Evolutionary conservation across 1,140 invertebrate genomes (phyloP).

Genomic region (Marisa cornuarietis): DNA sequence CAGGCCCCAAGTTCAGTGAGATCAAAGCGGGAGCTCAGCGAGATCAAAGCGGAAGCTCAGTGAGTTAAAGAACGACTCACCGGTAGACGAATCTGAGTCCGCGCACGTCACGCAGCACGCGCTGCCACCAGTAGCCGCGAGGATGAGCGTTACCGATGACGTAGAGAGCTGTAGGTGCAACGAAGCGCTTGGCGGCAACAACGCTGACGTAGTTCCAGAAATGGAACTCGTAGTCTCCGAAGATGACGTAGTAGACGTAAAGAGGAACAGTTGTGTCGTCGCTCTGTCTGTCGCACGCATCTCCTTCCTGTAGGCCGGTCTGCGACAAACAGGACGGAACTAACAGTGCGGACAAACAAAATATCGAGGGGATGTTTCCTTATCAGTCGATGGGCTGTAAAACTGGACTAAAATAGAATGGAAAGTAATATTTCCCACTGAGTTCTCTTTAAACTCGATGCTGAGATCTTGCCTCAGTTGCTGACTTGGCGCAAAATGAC

Average conservation of each 20-base stretch:
- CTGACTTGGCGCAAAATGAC: too few relatives aligned
- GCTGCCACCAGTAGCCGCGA: conserved; percentile 28
- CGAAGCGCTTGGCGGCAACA: conserved; percentile 26
- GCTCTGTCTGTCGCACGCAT: neutral
- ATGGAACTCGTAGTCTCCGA: conserved; percentile 30
- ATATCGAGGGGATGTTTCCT: neutral
- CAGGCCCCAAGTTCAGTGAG: too few relatives aligned
- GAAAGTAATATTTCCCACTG: neutral
- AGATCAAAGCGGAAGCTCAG: too few relatives aligned
- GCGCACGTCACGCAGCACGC: conserved; percentile 24
- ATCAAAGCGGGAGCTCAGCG: too few relatives aligned
- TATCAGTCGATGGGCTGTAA: neutral
- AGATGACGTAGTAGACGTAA: conserved; percentile 38
- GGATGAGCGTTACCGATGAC: conserved; percentile 36
- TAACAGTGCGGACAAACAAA: neutral
- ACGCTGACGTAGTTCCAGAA: conserved; percentile 36
- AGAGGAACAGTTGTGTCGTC: conserved; percentile 26
- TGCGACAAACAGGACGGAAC: neutral
- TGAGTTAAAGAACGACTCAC: too few relatives aligned
- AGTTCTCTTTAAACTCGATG: neutral
- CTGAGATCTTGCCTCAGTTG: neutral
- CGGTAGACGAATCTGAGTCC: conserved; percentile 23
- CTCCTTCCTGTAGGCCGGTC: conserved; percentile 6
- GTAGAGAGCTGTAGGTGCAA: conserved; percentile 30
- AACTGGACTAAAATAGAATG: neutral